Evolutionary conservation across 2,888 invertebrate species (phyloP).

Genomic region (Thyatira batis): DNA sequence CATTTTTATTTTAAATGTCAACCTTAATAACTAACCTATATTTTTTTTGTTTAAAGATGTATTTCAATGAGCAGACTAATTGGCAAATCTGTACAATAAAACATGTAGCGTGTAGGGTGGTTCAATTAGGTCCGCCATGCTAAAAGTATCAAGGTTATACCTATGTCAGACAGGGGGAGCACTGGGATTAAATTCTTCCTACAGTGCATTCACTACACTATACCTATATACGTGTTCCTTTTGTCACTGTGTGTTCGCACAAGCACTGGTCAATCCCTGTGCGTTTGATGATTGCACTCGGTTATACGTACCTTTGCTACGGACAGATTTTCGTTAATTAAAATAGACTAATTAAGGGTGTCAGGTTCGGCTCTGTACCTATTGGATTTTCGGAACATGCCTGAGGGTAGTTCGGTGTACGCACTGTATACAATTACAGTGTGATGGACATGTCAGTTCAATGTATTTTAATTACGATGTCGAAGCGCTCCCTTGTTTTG

Average conservation of each 20-base stretch:
- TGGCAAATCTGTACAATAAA: no score
- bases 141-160: background rate
- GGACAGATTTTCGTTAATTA: no score
- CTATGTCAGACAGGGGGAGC: background rate
- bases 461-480: background rate
- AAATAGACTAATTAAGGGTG: no score
- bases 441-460: background rate
- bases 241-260: background rate
- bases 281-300: background rate
- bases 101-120: no score
- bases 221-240: background rate
- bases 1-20: no score
- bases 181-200: background rate
- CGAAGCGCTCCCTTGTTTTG: no score
- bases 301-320: background rate
- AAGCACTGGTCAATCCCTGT: background rate
- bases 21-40: no score
- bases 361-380: background rate
- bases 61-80: no score
- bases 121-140: no score
- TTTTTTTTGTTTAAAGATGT: no score
- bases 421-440: background rate
- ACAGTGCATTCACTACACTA: background rate
- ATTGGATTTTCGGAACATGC: background rate
- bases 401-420: no score